Evolutionary conservation across 2,113 vertebrate species (phyloP).

Genomic region (Triplophysa rosa): DNA sequence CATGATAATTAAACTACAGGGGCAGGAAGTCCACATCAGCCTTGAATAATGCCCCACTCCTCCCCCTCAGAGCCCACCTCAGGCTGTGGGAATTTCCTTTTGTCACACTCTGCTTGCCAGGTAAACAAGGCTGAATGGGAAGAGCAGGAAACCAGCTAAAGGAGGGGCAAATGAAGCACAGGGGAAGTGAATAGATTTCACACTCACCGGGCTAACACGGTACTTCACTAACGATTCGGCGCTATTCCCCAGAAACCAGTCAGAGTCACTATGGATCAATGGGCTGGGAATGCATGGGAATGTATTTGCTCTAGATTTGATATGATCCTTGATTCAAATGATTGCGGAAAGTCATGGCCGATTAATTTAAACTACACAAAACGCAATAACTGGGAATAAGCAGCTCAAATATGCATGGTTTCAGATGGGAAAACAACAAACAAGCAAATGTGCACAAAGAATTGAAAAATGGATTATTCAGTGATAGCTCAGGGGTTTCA

Average conservation of each 20-base stretch:
- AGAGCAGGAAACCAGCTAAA: slow-evolving; percentile 58
- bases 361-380: background rate
- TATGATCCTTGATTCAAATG: slow-evolving; percentile 59
- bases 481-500: too few relatives aligned
- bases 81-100: slow-evolving; percentile 88
- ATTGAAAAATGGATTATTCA: too few relatives aligned
- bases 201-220: slow-evolving; percentile 68
- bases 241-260: slow-evolving; percentile 55
- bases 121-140: slow-evolving; percentile 85
- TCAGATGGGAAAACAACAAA: too few relatives aligned
- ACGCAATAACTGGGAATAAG: too few relatives aligned
- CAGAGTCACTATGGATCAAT: slow-evolving; percentile 47
- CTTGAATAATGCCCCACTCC: slow-evolving; percentile 77
- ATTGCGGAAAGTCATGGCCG: slow-evolving; percentile 52
- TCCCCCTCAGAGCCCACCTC: slow-evolving; percentile 65
- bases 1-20: slow-evolving; percentile 87
- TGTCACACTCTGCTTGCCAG: slow-evolving; percentile 89
- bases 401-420: too few relatives aligned
- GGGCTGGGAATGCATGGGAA: slow-evolving; percentile 45
- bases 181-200: slow-evolving; percentile 81
- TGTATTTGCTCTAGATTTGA: slow-evolving; percentile 46
- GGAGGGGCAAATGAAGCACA: slow-evolving; percentile 75
- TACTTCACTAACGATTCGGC: slow-evolving; percentile 71
- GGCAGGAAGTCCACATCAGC: slow-evolving; percentile 78
- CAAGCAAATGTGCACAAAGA: too few relatives aligned